phyloP scores from a whole-genome alignment of 2,888 invertebrate genomes.

The Caprella mutica region DNA sequence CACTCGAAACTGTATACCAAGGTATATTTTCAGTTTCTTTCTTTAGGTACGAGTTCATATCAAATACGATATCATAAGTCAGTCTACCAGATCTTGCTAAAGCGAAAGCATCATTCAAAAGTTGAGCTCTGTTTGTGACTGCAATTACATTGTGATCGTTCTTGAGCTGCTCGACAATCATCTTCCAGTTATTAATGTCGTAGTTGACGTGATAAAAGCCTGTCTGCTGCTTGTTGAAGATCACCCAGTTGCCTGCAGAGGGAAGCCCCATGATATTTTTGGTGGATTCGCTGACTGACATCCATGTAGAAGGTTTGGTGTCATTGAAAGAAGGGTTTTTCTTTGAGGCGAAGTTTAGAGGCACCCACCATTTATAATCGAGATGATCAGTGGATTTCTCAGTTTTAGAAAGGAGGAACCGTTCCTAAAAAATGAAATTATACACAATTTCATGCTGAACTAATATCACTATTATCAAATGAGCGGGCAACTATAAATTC shows the following conservation, averaged over 20 bases:
- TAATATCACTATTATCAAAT: no score
- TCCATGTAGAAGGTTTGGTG: slow-evolving; percentile 48
- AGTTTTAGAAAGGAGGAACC: slow-evolving; percentile 51
- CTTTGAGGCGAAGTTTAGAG: slow-evolving; percentile 49
- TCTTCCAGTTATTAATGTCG: slow-evolving; percentile 62
- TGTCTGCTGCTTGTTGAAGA: slow-evolving; percentile 73
- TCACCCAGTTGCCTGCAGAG: slow-evolving; percentile 47
- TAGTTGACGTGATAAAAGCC: slow-evolving; percentile 60
- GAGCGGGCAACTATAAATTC: no score
- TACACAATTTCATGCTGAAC: no score
- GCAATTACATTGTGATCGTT: slow-evolving; percentile 55
- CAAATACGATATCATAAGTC: slow-evolving; percentile 59
- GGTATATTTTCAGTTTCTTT: slow-evolving; percentile 73
- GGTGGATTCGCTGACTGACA: slow-evolving; percentile 42
- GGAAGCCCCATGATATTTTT: slow-evolving; percentile 20
- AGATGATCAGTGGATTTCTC: slow-evolving; percentile 34
- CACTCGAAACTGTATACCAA: slow-evolving; percentile 69
- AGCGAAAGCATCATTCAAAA: slow-evolving; percentile 59
- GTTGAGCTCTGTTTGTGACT: slow-evolving; percentile 69
- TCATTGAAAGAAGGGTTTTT: slow-evolving; percentile 44
- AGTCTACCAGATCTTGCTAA: slow-evolving; percentile 46
- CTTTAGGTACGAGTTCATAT: slow-evolving; percentile 63
- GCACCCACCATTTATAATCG: slow-evolving; percentile 48
- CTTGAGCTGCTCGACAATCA: slow-evolving; percentile 55
- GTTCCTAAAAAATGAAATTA: slow-evolving; percentile 47